Percentiles rank a stretch among this genome's conserved stretches.
Conservation (phyloP, 2,888 invertebrate species). For the Ectemnius continuus region DNA sequence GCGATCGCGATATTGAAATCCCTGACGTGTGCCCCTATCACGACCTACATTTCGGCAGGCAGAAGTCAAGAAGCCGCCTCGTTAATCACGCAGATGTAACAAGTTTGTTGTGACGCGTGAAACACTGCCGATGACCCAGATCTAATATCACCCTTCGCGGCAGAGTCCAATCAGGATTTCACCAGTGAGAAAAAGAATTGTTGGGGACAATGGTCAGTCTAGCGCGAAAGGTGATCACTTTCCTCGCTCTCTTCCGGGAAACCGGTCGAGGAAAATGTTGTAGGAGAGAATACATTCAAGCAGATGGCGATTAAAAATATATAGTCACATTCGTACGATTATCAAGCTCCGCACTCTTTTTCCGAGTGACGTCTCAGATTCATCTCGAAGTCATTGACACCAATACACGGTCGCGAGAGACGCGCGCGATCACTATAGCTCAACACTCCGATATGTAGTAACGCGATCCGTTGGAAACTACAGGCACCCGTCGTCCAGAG, state of each 20-base stretch:
- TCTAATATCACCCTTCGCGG: conserved; percentile 37
- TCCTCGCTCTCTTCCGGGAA: background rate
- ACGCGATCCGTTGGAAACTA: conserved; percentile 51
- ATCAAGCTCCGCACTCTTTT: conserved; percentile 40
- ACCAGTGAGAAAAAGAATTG: background rate
- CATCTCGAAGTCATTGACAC: conserved; percentile 60
- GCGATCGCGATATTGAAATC: conserved; percentile 19
- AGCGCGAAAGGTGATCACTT: background rate
- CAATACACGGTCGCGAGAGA: conserved; percentile 46
- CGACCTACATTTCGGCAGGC: conserved; percentile 49
- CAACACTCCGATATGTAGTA: conserved; percentile 60
- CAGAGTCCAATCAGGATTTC: conserved; percentile 11
- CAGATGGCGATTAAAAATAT: background rate
- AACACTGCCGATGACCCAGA: conserved; percentile 48
- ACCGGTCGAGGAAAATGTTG: background rate
- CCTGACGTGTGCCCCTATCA: conserved; percentile 12
- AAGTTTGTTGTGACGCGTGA: conserved; percentile 51
- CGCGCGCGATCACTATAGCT: conserved; percentile 46
- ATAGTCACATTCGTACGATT: conserved; percentile 21
- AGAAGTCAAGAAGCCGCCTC: background rate
- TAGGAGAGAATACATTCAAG: background rate
- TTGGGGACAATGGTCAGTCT: background rate
- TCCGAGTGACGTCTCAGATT: conserved; percentile 51
- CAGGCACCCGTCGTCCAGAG: conserved; percentile 14
- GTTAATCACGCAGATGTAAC: conserved; percentile 43